A percentile compares a stretch with the other conserved stretches of the same genome.
Conservation (phyloP, 2,797 vertebrate genomes). For the Catharus ustulatus region DNA sequence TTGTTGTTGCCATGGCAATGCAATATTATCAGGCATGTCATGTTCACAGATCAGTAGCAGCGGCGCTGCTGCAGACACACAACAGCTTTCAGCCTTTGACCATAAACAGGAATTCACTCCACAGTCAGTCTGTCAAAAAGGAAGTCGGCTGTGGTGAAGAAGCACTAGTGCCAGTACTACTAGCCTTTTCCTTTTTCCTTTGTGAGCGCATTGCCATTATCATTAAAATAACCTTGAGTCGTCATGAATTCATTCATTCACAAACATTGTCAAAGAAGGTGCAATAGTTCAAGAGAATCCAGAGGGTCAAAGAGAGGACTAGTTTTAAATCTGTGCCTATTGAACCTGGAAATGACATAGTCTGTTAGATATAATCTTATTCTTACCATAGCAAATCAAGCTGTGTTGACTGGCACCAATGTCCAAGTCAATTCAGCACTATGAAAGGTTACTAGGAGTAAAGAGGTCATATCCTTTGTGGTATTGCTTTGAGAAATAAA, state of each 20-base stretch:
- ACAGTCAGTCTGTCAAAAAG: slow-evolving; percentile 81
- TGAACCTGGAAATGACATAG: slow-evolving; percentile 84
- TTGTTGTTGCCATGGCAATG: slow-evolving; percentile 88
- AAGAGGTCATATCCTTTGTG: slow-evolving; percentile 82
- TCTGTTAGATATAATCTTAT: slow-evolving; percentile 83
- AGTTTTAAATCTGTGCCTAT: slow-evolving; percentile 83
- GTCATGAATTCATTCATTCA: slow-evolving; percentile 90
- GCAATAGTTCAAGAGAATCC: slow-evolving; percentile 85
- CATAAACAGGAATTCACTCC: slow-evolving; percentile 81
- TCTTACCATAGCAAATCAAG: slow-evolving; percentile 84
- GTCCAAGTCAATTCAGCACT: slow-evolving; percentile 79
- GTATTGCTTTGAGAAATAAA: slow-evolving; percentile 80
- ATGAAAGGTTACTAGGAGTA: slow-evolving; percentile 83
- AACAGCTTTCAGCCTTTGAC: slow-evolving; percentile 84
- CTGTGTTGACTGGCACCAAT: slow-evolving; percentile 80
- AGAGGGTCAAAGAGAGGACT: slow-evolving; percentile 83
- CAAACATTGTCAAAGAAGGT: slow-evolving; percentile 87
- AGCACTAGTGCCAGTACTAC: slow-evolving; percentile 76
- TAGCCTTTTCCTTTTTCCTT: slow-evolving; percentile 78
- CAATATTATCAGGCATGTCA: slow-evolving; percentile 85
- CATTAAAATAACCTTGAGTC: slow-evolving; percentile 89
- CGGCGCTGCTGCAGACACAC: slow-evolving; percentile 78
- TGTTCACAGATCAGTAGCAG: slow-evolving; percentile 86
- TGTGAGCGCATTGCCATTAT: slow-evolving; percentile 81
- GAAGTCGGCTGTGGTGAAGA: slow-evolving; percentile 78